These are phyloP conservation scores for Sicus ferrugineus DNA, from an alignment of 2,888 invertebrate genomes.

Conservation along the genomic window DNA sequence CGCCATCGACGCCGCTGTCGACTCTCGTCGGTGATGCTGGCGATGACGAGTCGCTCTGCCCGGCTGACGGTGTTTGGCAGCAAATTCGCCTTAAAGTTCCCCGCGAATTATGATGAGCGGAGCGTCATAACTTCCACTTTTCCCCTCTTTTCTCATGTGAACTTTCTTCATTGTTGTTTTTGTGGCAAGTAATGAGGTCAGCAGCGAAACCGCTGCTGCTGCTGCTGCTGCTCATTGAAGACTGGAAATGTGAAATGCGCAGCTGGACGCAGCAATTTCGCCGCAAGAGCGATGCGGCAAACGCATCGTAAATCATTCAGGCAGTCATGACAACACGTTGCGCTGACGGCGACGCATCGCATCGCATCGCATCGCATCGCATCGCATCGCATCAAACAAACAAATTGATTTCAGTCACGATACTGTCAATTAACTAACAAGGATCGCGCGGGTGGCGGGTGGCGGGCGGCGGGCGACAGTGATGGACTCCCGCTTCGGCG, in stretches of 20 bases:
- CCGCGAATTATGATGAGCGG: too few relatives aligned
- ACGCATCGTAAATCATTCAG: conserved; percentile 62
- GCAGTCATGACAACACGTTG: conserved; percentile 45
- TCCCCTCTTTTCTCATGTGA: too few relatives aligned
- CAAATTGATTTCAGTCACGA: conserved; percentile 64
- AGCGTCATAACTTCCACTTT: too few relatives aligned
- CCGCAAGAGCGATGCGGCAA: conserved; percentile 33
- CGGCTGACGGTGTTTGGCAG: conserved; percentile 7
- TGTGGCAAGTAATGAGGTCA: too few relatives aligned
- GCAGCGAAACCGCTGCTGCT: too few relatives aligned
- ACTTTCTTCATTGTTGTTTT: too few relatives aligned
- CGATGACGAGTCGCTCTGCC: conserved; percentile 34
- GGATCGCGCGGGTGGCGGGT: conserved; percentile 50
- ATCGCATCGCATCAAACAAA: conserved; percentile 45
- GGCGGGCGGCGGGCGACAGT: conserved; percentile 26
- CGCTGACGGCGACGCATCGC: conserved; percentile 12
- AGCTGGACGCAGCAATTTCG: background rate
- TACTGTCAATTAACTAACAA: conserved; percentile 62
- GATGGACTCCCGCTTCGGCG: conserved; percentile 48
- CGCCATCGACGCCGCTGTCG: conserved; percentile 5
- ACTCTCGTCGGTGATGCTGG: conserved; percentile 41
- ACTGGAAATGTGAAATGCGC: background rate
- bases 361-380: background rate
- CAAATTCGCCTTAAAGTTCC: conserved; percentile 9
- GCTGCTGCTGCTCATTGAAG: conserved; percentile 7